phyloP scores from a whole-genome alignment of 2,113 vertebrate genomes.

The Oostethus manadensis region DNA sequence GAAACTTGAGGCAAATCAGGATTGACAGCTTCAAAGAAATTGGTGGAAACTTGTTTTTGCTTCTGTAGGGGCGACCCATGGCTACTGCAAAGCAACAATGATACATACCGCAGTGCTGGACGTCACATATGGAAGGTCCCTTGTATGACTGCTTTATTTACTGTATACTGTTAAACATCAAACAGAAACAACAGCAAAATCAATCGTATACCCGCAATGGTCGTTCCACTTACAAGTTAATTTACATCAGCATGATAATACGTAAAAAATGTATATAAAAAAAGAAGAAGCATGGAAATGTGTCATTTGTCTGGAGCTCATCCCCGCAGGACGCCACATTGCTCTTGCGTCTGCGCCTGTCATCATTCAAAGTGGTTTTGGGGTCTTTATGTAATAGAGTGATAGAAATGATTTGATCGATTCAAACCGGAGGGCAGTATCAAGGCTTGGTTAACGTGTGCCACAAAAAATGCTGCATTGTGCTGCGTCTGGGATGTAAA shows the following conservation, averaged over 20 bases:
- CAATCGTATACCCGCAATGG: slow-evolving; percentile 57
- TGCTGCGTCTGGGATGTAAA: slow-evolving; percentile 56
- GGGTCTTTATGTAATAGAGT: slow-evolving; percentile 61
- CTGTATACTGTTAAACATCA: slow-evolving; percentile 73
- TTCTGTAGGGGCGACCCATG: too few species aligned
- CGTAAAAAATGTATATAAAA: slow-evolving; percentile 30
- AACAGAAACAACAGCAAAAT: slow-evolving; percentile 75
- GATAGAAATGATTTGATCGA: slow-evolving; percentile 60
- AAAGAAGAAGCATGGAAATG: slow-evolving; percentile 35
- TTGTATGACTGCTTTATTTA: slow-evolving; percentile 70
- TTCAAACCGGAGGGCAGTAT: slow-evolving; percentile 68
- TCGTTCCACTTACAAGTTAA: slow-evolving; percentile 55
- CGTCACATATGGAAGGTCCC: slow-evolving; percentile 16
- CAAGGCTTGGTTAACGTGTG: slow-evolving; percentile 58
- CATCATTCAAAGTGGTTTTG: slow-evolving; percentile 33
- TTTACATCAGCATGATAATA: slow-evolving; percentile 53
- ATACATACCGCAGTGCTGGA: neutral
- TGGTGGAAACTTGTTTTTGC: too few species aligned
- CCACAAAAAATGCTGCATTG: slow-evolving; percentile 61
- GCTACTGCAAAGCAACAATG: neutral
- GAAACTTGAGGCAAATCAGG: neutral
- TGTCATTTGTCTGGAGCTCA: slow-evolving; percentile 18
- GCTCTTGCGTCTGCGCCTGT: slow-evolving; percentile 30
- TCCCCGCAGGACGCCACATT: slow-evolving; percentile 23
- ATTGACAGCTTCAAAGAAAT: neutral